Evolutionary conservation across 92 coral and sea anemone genomes (phyloP), one percentile per base, ranked within the genome.

Genomic region (Epizoanthus ramosus): DNA sequence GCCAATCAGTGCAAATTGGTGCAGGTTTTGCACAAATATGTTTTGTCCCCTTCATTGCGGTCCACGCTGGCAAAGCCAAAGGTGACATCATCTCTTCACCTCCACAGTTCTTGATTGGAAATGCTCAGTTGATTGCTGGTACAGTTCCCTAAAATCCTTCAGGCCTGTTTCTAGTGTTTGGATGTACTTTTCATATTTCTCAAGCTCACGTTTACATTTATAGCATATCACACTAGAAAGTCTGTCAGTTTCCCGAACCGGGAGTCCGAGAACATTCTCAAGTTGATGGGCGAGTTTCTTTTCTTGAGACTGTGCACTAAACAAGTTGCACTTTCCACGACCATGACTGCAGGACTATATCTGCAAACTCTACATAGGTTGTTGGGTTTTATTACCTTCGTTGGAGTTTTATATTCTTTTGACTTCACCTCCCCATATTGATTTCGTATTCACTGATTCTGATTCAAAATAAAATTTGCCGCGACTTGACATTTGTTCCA

Each of bases 291-390:
- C 65, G 47, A 41, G 47, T 41, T 41, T 41, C 47, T 41, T 41
- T 41, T 41, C 47, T 41, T 41, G 47, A 41, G 7, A 41, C 47
- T 41, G 47, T 41, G 47, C 75, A 59, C 74, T 64, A 80, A 67
- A 80, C 43, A 66, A 70, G 67, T 80, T 80, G 74, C 52, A 67
- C 64, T 80, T 80, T 70, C 85, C 76, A 50, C 75, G 60, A 43
- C 75, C 85, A 16, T 66, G 77, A 80, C 65, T 64, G 76, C 76
- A 57, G 76, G 76, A 43, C 85, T 67, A 70, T 65, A 67, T 28
- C 85, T 59, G 85, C 85, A 80, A 65, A 43, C 77, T 57, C 85
- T 80, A 45, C 85, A 67, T 64, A 65, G 74, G 25, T 80, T 63
- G 57, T 80, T 63, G 41, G 84, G 84, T 54, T 21, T 79, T 28